Base-by-base conservation (phyloP, 2,888 invertebrate genomes). In the Operophtera brumata region DNA sequence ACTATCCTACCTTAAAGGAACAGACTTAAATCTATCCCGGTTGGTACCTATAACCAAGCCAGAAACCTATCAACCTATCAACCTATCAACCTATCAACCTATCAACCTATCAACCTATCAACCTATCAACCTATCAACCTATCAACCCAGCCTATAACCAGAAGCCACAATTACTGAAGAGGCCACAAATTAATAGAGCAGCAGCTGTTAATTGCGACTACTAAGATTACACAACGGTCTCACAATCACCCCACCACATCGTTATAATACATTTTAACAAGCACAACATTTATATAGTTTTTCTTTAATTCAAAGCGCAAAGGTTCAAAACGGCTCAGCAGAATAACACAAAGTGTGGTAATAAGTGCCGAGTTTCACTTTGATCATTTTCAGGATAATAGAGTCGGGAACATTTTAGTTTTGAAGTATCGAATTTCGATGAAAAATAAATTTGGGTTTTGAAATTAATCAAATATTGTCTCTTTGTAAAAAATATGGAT, bases 361-460 rank as follows among this genome's bases (percentile, higher is more conserved):
- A 55, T 57, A 57, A 57, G 51, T 57, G 51, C 43, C 32, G 26
- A 45, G 54, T 41, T 49, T 52, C 54, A 48, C 52, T 57, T 60
- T 57, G 57, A 60, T 60, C 54, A 57, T 57, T 52, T 54, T 39
- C 47, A 49, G 35, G 28, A 36, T 25, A 11, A 36, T 47, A 44
- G 43, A n/a, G 47, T 30, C 26, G 43, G 47, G 47, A 47, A 34
- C 30, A 12, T 14, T 30, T 35, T 39, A 20, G 39, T 39, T 20
- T 1, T 12, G 6, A 34, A 30, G 8, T 10, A 3, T n/a, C n/a
- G n/a, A n/a, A 9, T 30, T 2, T 30, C 20, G 20, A 20, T 20
- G 20, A 20, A 20, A n/a, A 20, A 20, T 20, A 20, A 20, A 20
- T 20, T 20, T 20, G n/a, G n/a, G n/a, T n/a, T n/a, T n/a, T n/a